Conservation (phyloP, 2,113 vertebrate species). For the Promerops cafer region DNA sequence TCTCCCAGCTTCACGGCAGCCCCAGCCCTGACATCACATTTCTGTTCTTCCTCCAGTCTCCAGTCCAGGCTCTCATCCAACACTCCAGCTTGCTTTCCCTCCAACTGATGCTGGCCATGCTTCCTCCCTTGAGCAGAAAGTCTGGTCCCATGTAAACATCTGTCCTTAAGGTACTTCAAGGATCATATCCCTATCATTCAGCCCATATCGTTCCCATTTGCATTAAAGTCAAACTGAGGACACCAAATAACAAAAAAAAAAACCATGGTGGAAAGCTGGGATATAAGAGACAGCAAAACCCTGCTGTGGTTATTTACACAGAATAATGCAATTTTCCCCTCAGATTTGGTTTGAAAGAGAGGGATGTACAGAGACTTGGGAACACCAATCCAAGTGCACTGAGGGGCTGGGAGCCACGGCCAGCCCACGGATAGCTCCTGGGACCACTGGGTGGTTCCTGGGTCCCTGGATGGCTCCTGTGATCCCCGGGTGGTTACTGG, state of each 20-base stretch:
- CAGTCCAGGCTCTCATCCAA: not conserved
- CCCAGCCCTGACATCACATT: not conserved
- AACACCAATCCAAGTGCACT: fast-evolving
- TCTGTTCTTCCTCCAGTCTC: not conserved
- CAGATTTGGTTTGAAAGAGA: not conserved
- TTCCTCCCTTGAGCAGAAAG: not conserved
- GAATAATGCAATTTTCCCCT: fast-evolving
- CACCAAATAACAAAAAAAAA: not conserved
- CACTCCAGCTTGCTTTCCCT: not conserved
- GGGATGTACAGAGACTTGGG: no score
- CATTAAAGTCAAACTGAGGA: not conserved
- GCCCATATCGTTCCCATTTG: not conserved
- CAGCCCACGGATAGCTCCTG: fast-evolving
- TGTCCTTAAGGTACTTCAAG: not conserved
- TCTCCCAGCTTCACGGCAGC: not conserved
- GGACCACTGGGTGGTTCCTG: not conserved
- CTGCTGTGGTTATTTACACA: not conserved
- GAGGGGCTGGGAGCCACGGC: fast-evolving
- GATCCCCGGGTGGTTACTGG: not conserved
- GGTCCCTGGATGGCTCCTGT: not conserved
- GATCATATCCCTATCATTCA: not conserved
- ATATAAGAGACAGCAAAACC: fast-evolving
- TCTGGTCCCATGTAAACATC: not conserved
- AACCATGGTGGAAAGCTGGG: fast-evolving
- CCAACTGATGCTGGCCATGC: not conserved